Base-by-base conservation (phyloP, 1,140 invertebrate genomes). In the Drosophila equinoxialis region DNA sequence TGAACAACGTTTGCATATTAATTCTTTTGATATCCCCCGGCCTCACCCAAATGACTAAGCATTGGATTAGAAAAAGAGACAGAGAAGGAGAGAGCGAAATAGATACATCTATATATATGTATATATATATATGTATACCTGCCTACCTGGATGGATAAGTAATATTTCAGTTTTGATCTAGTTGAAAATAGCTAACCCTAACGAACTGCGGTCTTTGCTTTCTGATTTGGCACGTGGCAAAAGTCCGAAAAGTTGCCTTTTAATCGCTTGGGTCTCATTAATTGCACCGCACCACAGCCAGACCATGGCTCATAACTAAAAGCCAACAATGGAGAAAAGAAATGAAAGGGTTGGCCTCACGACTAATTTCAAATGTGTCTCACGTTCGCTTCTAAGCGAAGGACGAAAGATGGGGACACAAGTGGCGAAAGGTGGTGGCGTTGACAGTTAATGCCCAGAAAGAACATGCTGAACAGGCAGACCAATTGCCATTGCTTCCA, bases 1-100 rank as follows among this genome's bases (percentile, higher is more conserved):
- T 54, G 65, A 71, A 87, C 84, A 71, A 58, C 68, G 64, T 80
- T 81, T 84, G 84, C 85, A 87, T 87, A 87, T 87, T 89, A 89
- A 87, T 89, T 68, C 66, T 59, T 37, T 2, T 13, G 37, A 37
- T 67, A 45, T 63, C 30, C 30, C 30, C 30, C 30, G 30, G 77
- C 42, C 37, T 23, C 35, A 37, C 35, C 35, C 35, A 10, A 8
- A 37, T 39, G 37, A 11, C 37, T 37, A 37, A 6, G 35, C 37
- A 26, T 48, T 66, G 63, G 42, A 68, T 48, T 45, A 13, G 37
- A 37, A 11, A 37, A 37, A 37, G 35, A 37, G 5, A 10, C 7
- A 37, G 35, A 37, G 8, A 37, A 37, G 35, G 30, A 6, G 30
- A 30, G 6, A 30, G 30, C 30, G 30, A 30, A 30, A 5, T 30